Evolutionary conservation across 1,140 invertebrate species (phyloP).

Genomic region (Formica selysi): DNA sequence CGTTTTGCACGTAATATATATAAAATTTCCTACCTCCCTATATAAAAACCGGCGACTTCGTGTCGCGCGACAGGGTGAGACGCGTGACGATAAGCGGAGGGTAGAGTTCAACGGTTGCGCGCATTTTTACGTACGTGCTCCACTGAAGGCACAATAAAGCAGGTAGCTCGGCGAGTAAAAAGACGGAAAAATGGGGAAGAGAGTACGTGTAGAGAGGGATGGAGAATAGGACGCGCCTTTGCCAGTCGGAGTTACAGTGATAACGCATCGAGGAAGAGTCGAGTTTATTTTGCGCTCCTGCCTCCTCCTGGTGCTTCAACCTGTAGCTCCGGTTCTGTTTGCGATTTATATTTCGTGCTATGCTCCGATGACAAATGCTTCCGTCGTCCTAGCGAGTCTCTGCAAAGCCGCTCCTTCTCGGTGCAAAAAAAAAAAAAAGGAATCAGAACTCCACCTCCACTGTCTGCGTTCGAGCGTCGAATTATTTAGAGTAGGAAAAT

Average conservation of each 20-base stretch:
- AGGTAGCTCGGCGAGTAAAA: conserved; percentile 22
- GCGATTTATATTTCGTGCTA: conserved; percentile 73
- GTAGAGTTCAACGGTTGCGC: conserved; percentile 35
- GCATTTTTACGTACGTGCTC: conserved; percentile 61
- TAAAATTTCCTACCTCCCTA: conserved; percentile 51
- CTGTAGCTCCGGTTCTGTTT: conserved; percentile 73
- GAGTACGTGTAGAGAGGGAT: background rate
- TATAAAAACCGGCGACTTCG: conserved; percentile 40
- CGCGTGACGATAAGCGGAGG: conserved; percentile 7
- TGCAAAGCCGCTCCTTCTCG: conserved; percentile 29
- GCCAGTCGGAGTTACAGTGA: conserved; percentile 57
- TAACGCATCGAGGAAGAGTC: conserved; percentile 63
- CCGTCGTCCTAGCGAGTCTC: conserved; percentile 34
- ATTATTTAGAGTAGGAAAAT: conserved; percentile 53
- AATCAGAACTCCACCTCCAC: background rate
- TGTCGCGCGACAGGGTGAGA: conserved; percentile 12
- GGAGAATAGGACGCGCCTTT: conserved; percentile 44
- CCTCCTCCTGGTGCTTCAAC: conserved; percentile 62
- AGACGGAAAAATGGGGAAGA: conserved; percentile 34
- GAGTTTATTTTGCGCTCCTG: conserved; percentile 72
- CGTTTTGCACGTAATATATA: conserved; percentile 41
- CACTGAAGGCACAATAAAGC: conserved; percentile 63
- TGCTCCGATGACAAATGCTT: conserved; percentile 71
- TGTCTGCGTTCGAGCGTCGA: conserved; percentile 49
- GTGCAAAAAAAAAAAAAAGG: conserved; percentile 1